Evolutionary conservation across 2,113 vertebrate genomes (phyloP).

Genomic region (Amia ocellicauda): DNA sequence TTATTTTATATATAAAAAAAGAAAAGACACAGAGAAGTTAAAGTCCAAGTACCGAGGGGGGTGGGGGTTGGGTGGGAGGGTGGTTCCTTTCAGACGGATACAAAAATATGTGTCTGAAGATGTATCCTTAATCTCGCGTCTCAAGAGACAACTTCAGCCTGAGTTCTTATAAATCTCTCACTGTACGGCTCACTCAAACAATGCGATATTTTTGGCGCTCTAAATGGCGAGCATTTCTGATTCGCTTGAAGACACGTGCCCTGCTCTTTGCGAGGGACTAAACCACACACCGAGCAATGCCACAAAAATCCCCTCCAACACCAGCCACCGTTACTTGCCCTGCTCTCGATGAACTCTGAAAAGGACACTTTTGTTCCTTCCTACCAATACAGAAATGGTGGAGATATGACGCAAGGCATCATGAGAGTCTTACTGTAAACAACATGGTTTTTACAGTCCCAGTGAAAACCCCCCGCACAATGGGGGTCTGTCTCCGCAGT

Average conservation of each 20-base stretch:
- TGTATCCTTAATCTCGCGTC: too few relatives aligned
- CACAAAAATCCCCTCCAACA: slow-evolving; percentile 36
- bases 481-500: slow-evolving; percentile 51
- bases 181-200: too few relatives aligned
- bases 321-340: slow-evolving; percentile 30
- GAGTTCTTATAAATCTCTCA: too few relatives aligned
- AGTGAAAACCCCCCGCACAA: slow-evolving; percentile 51
- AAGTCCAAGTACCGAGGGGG: too few relatives aligned
- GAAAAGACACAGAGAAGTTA: too few relatives aligned
- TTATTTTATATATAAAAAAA: too few relatives aligned
- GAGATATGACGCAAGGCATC: slow-evolving; percentile 51
- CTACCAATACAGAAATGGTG: slow-evolving; percentile 40
- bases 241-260: slow-evolving; percentile 44
- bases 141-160: too few relatives aligned
- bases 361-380: slow-evolving; percentile 63
- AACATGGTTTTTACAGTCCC: slow-evolving; percentile 37
- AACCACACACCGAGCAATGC: slow-evolving; percentile 46
- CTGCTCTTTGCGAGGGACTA: slow-evolving; percentile 51
- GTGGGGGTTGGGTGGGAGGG: too few relatives aligned
- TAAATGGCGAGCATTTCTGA: too few relatives aligned
- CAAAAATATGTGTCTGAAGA: too few relatives aligned
- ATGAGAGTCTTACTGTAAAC: slow-evolving; percentile 50
- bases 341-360: slow-evolving; percentile 45
- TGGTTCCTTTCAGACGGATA: too few relatives aligned
- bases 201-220: too few relatives aligned